phyloP scores from a whole-genome alignment of 2,797 vertebrate species.

The Megalops cyprinoides region DNA sequence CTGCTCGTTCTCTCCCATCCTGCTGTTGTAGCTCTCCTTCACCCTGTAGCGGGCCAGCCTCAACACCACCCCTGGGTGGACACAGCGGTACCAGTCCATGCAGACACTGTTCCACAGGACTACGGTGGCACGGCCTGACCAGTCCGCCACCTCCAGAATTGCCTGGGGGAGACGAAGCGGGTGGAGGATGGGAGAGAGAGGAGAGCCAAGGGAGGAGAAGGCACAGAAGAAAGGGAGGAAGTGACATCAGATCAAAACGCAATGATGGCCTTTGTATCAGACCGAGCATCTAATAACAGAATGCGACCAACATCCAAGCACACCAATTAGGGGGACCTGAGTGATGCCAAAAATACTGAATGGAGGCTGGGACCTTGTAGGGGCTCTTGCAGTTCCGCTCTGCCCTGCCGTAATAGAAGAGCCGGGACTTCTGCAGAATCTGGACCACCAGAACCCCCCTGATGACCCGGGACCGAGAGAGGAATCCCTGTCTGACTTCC shows the following conservation, averaged over 20 bases:
- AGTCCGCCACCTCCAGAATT: conserved; percentile 67
- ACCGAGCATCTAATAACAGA: neutral
- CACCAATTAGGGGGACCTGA: neutral
- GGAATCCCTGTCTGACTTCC: conserved; percentile 57
- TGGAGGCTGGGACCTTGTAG: conserved; percentile 67
- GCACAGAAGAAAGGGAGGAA: neutral
- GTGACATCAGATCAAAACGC: neutral
- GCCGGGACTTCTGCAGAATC: conserved; percentile 68
- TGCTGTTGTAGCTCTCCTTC: conserved; percentile 62
- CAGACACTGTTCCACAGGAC: conserved; percentile 78
- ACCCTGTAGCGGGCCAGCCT: conserved; percentile 66
- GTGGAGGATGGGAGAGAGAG: neutral
- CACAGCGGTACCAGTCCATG: conserved; percentile 66
- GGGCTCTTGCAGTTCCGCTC: conserved; percentile 70
- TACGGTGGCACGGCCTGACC: conserved; percentile 62
- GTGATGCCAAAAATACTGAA: neutral
- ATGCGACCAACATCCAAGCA: neutral
- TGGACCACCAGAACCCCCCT: conserved; percentile 63
- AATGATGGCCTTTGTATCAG: neutral
- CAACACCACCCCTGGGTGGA: conserved; percentile 72
- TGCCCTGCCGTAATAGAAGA: conserved; percentile 71
- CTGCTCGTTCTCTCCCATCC: conserved; percentile 36
- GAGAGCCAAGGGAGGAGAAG: neutral
- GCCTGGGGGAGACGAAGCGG: conserved; percentile 51
- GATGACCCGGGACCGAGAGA: conserved; percentile 31